Evolutionary conservation across 2,113 vertebrate species (phyloP).

Genomic region (Tachuris rubrigastra): DNA sequence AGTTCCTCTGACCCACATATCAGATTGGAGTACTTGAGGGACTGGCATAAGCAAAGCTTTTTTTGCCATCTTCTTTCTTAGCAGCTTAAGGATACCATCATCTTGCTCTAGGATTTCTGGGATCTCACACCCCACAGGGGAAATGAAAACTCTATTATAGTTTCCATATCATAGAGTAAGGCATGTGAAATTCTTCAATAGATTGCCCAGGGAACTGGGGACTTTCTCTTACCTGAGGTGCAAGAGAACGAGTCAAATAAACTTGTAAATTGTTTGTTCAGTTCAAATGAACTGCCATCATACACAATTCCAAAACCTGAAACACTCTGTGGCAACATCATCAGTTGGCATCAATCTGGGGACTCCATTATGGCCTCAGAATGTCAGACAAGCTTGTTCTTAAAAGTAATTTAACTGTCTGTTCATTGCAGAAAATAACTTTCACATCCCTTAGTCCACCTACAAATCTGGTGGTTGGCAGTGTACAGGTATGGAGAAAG

Average conservation of each 20-base stretch:
- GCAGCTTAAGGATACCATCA: neutral
- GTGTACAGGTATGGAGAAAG: rapidly evolving
- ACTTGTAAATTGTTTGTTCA: neutral
- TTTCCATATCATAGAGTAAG: neutral
- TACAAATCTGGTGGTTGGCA: neutral
- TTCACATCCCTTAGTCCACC: neutral
- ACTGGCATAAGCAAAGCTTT: neutral
- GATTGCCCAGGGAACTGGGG: neutral
- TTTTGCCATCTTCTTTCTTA: neutral
- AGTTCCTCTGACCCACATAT: neutral
- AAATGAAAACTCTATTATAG: neutral
- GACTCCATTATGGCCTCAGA: neutral
- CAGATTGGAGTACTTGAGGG: neutral
- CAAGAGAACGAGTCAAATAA: neutral
- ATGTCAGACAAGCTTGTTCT: neutral
- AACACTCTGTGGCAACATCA: neutral
- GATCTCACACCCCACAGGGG: neutral
- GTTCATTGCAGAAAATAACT: neutral
- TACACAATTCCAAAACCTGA: neutral
- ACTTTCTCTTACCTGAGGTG: neutral
- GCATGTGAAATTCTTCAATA: neutral
- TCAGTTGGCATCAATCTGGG: neutral
- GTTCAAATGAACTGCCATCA: neutral
- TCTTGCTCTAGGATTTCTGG: neutral
- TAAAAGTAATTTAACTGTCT: neutral